phyloP scores from a whole-genome alignment of 2,797 vertebrate genomes.

The Gadopsis marmoratus region DNA sequence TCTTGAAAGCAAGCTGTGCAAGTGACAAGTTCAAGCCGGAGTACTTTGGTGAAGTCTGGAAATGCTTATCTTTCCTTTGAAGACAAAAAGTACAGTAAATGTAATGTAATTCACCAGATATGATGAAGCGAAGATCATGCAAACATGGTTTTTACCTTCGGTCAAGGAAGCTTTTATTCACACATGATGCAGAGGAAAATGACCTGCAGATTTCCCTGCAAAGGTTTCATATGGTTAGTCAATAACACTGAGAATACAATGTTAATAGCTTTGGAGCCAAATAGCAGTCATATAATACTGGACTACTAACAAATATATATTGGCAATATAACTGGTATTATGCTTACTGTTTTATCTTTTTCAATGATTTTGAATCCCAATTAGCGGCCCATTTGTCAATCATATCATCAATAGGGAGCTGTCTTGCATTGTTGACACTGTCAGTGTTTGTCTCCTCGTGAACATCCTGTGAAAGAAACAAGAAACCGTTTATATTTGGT shows the following conservation, averaged over 20 bases:
- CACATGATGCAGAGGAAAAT: constrained; percentile 86
- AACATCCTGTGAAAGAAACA: constrained; percentile 25
- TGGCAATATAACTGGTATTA: neutral
- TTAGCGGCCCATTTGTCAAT: constrained; percentile 64
- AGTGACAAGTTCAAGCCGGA: constrained; percentile 73
- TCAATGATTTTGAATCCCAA: constrained; percentile 48
- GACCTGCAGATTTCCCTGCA: constrained; percentile 73
- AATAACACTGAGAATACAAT: neutral
- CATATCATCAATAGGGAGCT: constrained; percentile 46
- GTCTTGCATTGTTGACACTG: neutral
- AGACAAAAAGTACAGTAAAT: neutral
- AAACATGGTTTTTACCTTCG: constrained; percentile 81
- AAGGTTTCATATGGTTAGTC: constrained; percentile 3
- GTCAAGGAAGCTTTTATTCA: constrained; percentile 87
- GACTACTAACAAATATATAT: too few relatives aligned
- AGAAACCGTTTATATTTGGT: neutral
- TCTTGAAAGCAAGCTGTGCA: constrained; percentile 53
- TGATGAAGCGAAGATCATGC: neutral
- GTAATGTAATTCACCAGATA: neutral
- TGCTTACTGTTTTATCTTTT: constrained; percentile 65
- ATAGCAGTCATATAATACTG: neutral
- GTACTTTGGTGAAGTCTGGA: constrained; percentile 58
- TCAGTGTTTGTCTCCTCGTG: neutral
- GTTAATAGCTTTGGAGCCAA: neutral
- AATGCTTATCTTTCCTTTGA: constrained; percentile 73